Evolutionary conservation across 2,113 vertebrate genomes (phyloP), one percentile per base, ranked within the genome.

Genomic region (Sciurus niger): DNA sequence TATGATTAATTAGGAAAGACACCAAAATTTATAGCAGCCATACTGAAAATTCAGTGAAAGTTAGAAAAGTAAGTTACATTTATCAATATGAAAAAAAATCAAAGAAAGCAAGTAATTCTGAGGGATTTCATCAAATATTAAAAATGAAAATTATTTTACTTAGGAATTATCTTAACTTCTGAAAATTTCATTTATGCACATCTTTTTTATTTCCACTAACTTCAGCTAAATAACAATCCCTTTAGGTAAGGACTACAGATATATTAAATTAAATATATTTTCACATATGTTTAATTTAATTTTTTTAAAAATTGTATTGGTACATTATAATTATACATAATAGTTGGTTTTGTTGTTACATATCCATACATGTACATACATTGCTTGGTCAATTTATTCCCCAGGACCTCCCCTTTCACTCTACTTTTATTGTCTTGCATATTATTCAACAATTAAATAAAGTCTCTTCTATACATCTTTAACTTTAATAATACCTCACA

Each of bases 71-170:
- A 93, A 84, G 4, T 43, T 80, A 4, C 72, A 77, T 51, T 63
- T 53, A 94, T 84, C 60, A 92, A 34, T 89, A 58, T 68, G 17
- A 77, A 63, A 72, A 65, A 65, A 93, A 90, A 48, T 28, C 8
- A 65, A 72, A 78, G 6, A 7, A 2, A 58, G 11, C 17, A 86
- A 92, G 78, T 40, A 46, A 68, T 79, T 46, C 11, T 48, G 46
- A 79, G 60, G 6, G 6, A 84, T 80, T 67, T 82, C 11, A 77
- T 79, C 24, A 91, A 95, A 65, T 43, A 60, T 53, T 51, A 67
- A 82, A 93, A 76, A 84, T 40, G 18, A 82, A 34, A 68, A 43
- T 48, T 63, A 80, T 51, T 51, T 90, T 78, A 89, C n/a, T 17
- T 74, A 48, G 24, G 4, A 40, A 20, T 78, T 84, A 37, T 58